Evolutionary conservation across 2,797 vertebrate genomes (phyloP).

Genomic region (Babyrousa celebensis): DNA sequence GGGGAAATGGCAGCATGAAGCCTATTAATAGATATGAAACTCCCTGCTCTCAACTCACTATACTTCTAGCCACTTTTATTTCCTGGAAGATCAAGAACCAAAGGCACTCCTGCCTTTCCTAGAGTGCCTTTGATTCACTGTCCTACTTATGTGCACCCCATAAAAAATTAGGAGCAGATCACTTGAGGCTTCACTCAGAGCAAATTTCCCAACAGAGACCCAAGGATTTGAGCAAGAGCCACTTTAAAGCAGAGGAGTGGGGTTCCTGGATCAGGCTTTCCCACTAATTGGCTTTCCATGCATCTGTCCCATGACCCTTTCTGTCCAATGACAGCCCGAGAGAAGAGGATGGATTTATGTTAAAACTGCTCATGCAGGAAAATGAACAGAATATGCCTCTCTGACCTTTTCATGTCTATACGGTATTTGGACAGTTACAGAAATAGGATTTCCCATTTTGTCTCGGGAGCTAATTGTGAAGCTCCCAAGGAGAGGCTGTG

Average conservation of each 20-base stretch:
- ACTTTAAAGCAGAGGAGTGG: not conserved
- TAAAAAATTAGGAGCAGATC: not conserved
- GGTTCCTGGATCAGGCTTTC: not conserved
- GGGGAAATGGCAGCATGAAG: not conserved
- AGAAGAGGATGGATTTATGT: constrained; percentile 66
- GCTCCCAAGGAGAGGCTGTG: constrained; percentile 69
- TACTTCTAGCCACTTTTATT: not conserved
- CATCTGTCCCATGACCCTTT: constrained; percentile 39
- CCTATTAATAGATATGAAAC: not conserved
- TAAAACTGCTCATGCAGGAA: constrained; percentile 48
- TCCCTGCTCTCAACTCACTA: not conserved
- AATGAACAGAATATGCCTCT: constrained; percentile 58
- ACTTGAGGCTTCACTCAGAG: not conserved
- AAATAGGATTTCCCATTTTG: constrained; percentile 50
- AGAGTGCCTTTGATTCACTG: not conserved
- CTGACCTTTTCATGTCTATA: constrained; percentile 59
- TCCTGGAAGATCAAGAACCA: not conserved
- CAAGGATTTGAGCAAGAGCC: not conserved
- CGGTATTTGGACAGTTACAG: constrained; percentile 38
- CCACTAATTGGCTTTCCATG: constrained; percentile 15
- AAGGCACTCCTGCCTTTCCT: not conserved
- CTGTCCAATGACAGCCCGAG: not conserved
- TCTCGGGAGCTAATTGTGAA: constrained; percentile 72
- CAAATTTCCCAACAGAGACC: not conserved
- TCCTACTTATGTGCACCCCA: not conserved